These are phyloP conservation scores for Cervus canadensis DNA, from an alignment of 2,113 vertebrate genomes.

Conservation along the genomic window DNA sequence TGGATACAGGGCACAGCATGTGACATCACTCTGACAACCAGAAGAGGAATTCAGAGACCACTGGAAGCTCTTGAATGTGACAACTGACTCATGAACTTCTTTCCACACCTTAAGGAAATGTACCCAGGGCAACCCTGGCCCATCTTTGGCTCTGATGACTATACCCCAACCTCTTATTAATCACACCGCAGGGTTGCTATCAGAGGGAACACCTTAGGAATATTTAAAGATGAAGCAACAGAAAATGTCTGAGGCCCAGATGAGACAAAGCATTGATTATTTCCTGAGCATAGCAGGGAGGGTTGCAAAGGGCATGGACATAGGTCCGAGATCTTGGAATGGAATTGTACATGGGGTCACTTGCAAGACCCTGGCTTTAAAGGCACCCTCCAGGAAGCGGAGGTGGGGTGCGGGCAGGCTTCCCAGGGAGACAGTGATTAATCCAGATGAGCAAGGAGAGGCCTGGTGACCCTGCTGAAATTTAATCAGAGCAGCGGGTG, in stretches of 20 bases:
- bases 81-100: neutral
- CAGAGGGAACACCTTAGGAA: neutral
- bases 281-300: neutral
- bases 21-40: neutral
- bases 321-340: neutral
- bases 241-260: neutral
- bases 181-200: neutral
- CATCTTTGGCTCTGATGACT: neutral
- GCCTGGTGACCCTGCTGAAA: neutral
- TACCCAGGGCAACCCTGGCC: neutral
- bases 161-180: neutral
- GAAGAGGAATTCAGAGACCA: neutral
- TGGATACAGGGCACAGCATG: neutral
- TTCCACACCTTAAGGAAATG: neutral
- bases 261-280: neutral
- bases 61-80: neutral
- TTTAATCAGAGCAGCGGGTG: conserved; percentile 14
- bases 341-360: neutral
- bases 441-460: neutral
- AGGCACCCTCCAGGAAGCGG: neutral
- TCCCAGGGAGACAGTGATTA: neutral
- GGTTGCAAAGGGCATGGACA: neutral
- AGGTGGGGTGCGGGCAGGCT: accelerated
- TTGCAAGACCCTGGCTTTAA: neutral
- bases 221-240: neutral